Evolutionary conservation across 2,888 invertebrate genomes (phyloP).

Genomic region (Phortica magna): DNA sequence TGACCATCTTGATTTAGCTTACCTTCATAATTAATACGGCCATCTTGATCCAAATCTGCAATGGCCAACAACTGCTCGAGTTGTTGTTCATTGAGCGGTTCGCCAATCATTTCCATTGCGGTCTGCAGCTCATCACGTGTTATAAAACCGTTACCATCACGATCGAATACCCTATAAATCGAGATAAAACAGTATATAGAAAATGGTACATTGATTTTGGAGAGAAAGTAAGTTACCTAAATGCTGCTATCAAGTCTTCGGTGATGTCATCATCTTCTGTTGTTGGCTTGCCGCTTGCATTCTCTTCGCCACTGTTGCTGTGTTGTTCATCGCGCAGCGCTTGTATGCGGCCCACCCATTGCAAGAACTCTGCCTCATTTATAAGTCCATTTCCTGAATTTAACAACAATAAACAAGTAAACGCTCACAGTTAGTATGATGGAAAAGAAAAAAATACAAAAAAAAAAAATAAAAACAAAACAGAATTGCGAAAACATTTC

Average conservation of each 20-base stretch:
- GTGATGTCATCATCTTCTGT: constrained; percentile 82
- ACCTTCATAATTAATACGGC: constrained; percentile 91
- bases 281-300: constrained; percentile 74
- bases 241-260: constrained; percentile 91
- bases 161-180: constrained; percentile 86
- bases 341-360: constrained; percentile 87
- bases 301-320: constrained; percentile 71
- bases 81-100: constrained; percentile 86
- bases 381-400: constrained; percentile 85
- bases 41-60: constrained; percentile 89
- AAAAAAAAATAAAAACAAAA: no score
- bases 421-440: constrained; percentile 6
- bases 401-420: constrained; percentile 33
- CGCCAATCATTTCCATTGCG: constrained; percentile 91
- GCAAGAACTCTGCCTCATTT: constrained; percentile 88
- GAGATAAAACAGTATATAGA: neutral
- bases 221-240: constrained; percentile 79
- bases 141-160: constrained; percentile 93
- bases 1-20: constrained; percentile 46
- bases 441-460: neutral
- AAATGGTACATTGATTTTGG: neutral
- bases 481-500: neutral
- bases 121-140: constrained; percentile 87
- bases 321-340: constrained; percentile 81
- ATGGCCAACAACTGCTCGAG: constrained; percentile 86